A percentile compares a stretch with the other conserved stretches of the same genome.
Evolutionary conservation across 1,140 invertebrate genomes (phyloP).

Genomic region (Drosophila funebris): DNA sequence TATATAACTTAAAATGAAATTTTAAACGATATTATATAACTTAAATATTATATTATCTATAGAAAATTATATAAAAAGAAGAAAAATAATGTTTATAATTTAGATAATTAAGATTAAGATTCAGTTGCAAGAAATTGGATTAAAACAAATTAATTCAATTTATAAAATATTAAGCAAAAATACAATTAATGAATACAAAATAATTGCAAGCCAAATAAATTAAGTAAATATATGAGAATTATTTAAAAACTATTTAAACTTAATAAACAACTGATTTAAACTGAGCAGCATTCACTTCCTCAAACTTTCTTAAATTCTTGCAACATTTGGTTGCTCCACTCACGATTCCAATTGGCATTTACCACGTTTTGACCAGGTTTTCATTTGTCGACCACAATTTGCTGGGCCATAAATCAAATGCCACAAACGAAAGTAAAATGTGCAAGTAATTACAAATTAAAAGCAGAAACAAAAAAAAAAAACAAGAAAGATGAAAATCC

Average conservation of each 20-base stretch:
- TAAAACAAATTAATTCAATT: too few relatives aligned
- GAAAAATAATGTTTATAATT: too few relatives aligned
- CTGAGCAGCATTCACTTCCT: slow-evolving; percentile 11
- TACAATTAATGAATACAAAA: background rate
- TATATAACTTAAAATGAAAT: too few relatives aligned
- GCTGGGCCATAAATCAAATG: slow-evolving; percentile 72
- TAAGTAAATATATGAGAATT: background rate
- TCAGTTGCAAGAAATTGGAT: too few relatives aligned
- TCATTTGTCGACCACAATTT: slow-evolving; percentile 46
- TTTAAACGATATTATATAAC: too few relatives aligned
- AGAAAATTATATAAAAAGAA: too few relatives aligned
- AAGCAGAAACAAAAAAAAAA: slow-evolving; percentile 40
- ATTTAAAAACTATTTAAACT: background rate
- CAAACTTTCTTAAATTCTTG: slow-evolving; percentile 45
- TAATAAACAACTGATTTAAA: background rate
- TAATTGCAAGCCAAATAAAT: too few relatives aligned
- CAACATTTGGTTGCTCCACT: slow-evolving; percentile 48
- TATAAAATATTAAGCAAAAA: too few relatives aligned
- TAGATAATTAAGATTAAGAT: too few relatives aligned
- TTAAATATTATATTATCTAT: too few relatives aligned
- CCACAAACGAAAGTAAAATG: slow-evolving; percentile 76
- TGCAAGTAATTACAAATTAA: slow-evolving; percentile 79
- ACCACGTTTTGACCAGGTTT: slow-evolving; percentile 56
- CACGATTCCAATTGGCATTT: slow-evolving; percentile 71
- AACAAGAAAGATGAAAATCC: slow-evolving; percentile 8